These are phyloP conservation scores for Phyllostomus discolor DNA, from an alignment of 2,113 vertebrate species.

Conservation along the genomic window DNA sequence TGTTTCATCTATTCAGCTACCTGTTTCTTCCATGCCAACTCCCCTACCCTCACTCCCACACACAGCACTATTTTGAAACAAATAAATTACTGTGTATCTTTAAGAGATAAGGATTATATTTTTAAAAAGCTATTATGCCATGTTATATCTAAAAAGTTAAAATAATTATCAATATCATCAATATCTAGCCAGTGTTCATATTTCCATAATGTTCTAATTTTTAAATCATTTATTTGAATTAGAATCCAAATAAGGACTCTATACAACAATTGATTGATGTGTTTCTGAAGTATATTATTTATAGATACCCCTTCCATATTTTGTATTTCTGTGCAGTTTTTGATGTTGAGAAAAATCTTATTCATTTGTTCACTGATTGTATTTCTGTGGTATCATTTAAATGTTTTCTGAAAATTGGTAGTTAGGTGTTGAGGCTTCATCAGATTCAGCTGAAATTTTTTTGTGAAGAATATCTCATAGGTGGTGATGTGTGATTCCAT, in stretches of 20 bases:
- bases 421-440: background rate
- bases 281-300: background rate
- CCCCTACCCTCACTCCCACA: background rate
- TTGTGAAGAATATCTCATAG: conserved; percentile 3
- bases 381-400: background rate
- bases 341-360: background rate
- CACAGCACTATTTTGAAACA: background rate
- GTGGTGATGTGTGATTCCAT: background rate
- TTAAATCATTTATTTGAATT: background rate
- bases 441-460: background rate
- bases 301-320: background rate
- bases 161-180: background rate
- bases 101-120: background rate
- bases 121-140: background rate
- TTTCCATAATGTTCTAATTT: background rate
- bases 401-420: background rate
- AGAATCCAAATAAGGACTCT: background rate
- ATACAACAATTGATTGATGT: background rate
- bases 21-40: background rate
- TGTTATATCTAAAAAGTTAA: background rate
- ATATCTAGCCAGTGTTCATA: background rate
- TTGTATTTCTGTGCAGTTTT: background rate
- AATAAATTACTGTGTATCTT: background rate
- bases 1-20: background rate
- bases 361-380: background rate